These are phyloP conservation scores for Melanargia galathea DNA, from an alignment of 2,888 invertebrate species.

Conservation along the genomic window DNA sequence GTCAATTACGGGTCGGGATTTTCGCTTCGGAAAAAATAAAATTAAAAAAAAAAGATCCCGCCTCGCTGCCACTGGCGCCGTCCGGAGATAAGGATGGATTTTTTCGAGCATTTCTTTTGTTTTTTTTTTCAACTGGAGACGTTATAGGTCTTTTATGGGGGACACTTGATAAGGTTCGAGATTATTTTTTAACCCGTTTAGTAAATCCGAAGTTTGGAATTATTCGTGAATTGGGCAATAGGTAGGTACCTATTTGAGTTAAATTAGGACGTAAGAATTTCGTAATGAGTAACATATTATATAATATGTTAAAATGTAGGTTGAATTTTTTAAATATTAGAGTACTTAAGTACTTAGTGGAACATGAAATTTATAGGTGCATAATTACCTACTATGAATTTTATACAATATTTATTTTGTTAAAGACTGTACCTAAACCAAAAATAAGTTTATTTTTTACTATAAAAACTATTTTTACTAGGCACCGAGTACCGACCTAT, in stretches of 20 bases:
- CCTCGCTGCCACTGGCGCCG: conserved; percentile 67
- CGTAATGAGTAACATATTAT: conserved; percentile 5
- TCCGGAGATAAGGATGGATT: conserved; percentile 57
- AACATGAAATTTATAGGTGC: too few relatives aligned
- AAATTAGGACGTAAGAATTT: not conserved
- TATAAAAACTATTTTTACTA: too few relatives aligned
- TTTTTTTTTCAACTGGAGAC: conserved; percentile 51
- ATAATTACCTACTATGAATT: too few relatives aligned
- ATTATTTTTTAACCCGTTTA: conserved; percentile 53
- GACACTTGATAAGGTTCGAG: conserved; percentile 52
- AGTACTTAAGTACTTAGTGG: too few relatives aligned
- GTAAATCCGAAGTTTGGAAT: conserved; percentile 29
- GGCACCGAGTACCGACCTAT: too few relatives aligned
- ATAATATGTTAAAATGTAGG: too few relatives aligned
- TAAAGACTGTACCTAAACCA: too few relatives aligned
- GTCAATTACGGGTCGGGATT: conserved; percentile 63
- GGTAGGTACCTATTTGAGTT: conserved; percentile 20
- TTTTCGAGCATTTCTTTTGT: conserved; percentile 57
- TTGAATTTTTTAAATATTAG: too few relatives aligned
- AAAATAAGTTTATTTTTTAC: too few relatives aligned
- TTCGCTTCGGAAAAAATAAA: conserved; percentile 48
- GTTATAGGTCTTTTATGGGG: conserved; percentile 62
- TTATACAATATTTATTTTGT: too few relatives aligned
- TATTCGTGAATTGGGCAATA: conserved; percentile 41
- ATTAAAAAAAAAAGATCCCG: conserved; percentile 47